Evolutionary conservation across 2,888 invertebrate genomes (phyloP), one percentile per base, ranked within the genome.

Genomic region (Caenorhabditis sp.): DNA sequence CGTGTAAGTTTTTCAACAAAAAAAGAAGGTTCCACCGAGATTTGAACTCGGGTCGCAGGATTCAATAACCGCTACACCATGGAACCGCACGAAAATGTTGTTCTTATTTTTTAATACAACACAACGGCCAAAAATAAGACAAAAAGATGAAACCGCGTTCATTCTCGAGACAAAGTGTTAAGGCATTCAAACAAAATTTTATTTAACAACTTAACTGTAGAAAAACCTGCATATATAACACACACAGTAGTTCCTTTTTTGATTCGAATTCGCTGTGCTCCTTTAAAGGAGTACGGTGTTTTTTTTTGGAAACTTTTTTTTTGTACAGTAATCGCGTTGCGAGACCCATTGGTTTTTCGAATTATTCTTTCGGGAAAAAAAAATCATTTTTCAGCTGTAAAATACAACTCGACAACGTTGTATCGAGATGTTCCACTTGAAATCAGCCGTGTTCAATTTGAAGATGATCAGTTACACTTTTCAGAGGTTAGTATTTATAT

Each of bases 1-100:
- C 26, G 26, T 64, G 72, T 68, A 50, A 36, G 68, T 60, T 53
- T 58, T 12, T 10, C 62, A 64, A 64, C 66, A 69, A 65, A 57
- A 70, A 27, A 65, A 70, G 36, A 70, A 78, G 78, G 78, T 78
- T 62, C 72, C 78, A 67, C 69, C 78, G 73, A 77, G 77, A 77
- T 74, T 74, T 54, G 77, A 77, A 73, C 77, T 74, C 73, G 61
- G 59, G 73, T 77, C 73, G 67, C 73, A 69, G 77, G 77, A 74
- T 74, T 74, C 69, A 74, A 62, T 77, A 77, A 77, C 69, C 77
- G 67, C 73, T 74, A 77, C 77, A 77, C 77, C 77, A 77, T 67
- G 67, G 67, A 67, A 62, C 67, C 67, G 37, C 36, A 19, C 55
- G n/a, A n/a, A n/a, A n/a, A n/a, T n/a, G n/a, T n/a, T n/a, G n/a